Evolutionary conservation across 2,113 vertebrate genomes (phyloP).

Genomic region (Notothenia coriiceps): DNA sequence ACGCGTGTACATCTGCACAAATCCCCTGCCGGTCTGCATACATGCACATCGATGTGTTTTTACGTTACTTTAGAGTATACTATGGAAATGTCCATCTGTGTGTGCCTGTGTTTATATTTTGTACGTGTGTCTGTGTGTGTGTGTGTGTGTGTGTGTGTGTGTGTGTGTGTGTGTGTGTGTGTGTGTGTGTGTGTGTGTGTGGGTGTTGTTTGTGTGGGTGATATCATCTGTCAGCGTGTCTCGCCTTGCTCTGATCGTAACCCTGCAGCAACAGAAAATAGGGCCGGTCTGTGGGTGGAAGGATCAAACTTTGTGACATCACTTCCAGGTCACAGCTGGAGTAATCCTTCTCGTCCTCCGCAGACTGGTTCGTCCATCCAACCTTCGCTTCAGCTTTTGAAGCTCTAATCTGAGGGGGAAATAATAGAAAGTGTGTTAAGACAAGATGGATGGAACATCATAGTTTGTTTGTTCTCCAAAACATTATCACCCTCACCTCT

Average conservation of each 20-base stretch:
- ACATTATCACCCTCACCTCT: conserved; percentile 67
- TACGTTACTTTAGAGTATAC: conserved; percentile 3
- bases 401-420: conserved; percentile 63
- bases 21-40: conserved; percentile 57
- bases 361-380: conserved; percentile 64
- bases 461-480: background rate
- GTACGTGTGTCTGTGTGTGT: conserved; percentile 44
- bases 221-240: conserved; percentile 77
- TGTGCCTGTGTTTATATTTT: conserved; percentile 43
- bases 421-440: background rate
- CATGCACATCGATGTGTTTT: conserved; percentile 29
- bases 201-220: conserved; percentile 45
- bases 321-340: conserved; percentile 87
- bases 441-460: background rate
- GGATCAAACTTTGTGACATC: conserved; percentile 92
- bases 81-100: background rate
- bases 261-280: conserved; percentile 94
- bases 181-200: conserved; percentile 49
- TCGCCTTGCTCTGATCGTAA: conserved; percentile 90
- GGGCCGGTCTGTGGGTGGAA: conserved; percentile 90
- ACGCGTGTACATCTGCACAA: conserved; percentile 30
- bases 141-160: conserved; percentile 52
- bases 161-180: conserved; percentile 39
- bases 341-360: conserved; percentile 79
- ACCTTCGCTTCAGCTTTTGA: conserved; percentile 72